Percentiles rank a stretch among this genome's conserved stretches.
These are phyloP conservation scores for Gibbula magus DNA, from an alignment of 2,888 invertebrate species.

Conservation along the genomic window DNA sequence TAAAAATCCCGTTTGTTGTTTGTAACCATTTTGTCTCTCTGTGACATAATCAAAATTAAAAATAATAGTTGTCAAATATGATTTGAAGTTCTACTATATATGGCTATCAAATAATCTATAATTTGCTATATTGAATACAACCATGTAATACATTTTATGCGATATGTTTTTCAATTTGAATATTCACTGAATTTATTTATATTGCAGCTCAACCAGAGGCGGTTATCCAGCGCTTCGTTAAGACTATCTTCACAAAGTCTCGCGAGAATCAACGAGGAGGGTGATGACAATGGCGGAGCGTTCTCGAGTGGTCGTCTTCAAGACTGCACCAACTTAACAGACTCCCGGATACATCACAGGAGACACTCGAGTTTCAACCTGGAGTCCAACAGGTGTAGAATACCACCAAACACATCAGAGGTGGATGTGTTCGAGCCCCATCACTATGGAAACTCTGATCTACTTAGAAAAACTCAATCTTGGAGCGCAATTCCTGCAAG, in stretches of 20 bases:
- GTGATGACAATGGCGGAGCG: background rate
- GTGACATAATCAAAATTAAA: too few species aligned
- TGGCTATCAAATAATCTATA: too few species aligned
- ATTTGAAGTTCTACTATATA: too few species aligned
- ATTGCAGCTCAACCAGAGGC: background rate
- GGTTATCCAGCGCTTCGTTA: conserved; percentile 6
- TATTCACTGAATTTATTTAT: background rate
- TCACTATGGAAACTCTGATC: background rate
- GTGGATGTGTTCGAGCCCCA: background rate
- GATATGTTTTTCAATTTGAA: background rate
- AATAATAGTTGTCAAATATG: too few species aligned
- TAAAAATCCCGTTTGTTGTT: too few species aligned
- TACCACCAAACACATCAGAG: background rate
- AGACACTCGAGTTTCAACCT: background rate
- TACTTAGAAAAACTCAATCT: background rate
- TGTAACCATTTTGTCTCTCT: too few species aligned
- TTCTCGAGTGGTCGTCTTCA: background rate
- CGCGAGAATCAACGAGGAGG: conserved; percentile 21
- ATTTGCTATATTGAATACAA: too few species aligned
- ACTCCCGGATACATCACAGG: background rate
- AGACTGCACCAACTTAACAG: background rate
- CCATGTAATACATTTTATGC: too few species aligned
- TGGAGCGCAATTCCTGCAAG: background rate
- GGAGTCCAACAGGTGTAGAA: background rate
- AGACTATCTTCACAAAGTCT: conserved; percentile 1